phyloP scores from a whole-genome alignment of 2,113 vertebrate species.

The Nyctereutes procyonoides region DNA sequence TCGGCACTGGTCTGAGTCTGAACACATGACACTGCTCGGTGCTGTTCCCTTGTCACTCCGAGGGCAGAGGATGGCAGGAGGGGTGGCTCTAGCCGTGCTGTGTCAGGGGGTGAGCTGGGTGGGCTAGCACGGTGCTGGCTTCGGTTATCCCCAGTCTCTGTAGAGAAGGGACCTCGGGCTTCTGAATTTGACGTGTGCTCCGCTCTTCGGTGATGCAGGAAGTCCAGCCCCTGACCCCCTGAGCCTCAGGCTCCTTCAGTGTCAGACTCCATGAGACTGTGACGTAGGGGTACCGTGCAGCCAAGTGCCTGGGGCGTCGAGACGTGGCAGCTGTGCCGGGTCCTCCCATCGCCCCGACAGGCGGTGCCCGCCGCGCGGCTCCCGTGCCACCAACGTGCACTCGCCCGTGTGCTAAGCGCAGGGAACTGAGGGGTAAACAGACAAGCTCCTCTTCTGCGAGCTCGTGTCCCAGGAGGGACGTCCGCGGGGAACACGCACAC shows the following conservation, averaged over 20 bases:
- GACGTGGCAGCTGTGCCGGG: accelerated
- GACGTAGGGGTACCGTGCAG: neutral
- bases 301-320: neutral
- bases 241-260: neutral
- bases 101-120: neutral
- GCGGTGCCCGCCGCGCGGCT: accelerated
- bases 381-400: neutral
- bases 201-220: neutral
- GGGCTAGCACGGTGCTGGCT: neutral
- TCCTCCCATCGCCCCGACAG: neutral
- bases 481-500: neutral
- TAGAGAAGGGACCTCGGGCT: neutral
- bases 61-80: no score
- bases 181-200: neutral
- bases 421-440: neutral
- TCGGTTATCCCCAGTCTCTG: no score
- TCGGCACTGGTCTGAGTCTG: neutral
- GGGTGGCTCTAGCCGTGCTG: no score
- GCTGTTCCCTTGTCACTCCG: neutral
- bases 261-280: neutral
- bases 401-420: neutral
- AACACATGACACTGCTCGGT: neutral
- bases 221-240: neutral
- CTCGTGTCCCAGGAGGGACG: neutral
- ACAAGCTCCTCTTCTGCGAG: neutral